These are phyloP conservation scores for Lycodopsis pacificus DNA, from an alignment of 2,797 vertebrate species.

Conservation along the genomic window DNA sequence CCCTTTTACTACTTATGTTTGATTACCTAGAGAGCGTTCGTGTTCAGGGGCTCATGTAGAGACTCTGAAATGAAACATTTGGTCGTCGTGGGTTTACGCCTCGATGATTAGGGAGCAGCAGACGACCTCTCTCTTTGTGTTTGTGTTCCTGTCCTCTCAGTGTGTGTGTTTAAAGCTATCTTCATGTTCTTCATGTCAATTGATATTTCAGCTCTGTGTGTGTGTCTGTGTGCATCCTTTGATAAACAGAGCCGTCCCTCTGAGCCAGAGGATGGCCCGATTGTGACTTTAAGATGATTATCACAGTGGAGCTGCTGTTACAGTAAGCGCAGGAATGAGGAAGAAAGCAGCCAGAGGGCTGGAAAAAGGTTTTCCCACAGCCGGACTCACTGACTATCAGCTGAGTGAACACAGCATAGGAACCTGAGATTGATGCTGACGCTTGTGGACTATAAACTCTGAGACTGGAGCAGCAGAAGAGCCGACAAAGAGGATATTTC, in stretches of 20 bases:
- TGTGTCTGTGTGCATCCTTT: slow-evolving; percentile 55
- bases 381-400: slow-evolving; percentile 52
- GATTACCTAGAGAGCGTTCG: background rate
- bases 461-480: slow-evolving; percentile 6
- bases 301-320: slow-evolving; percentile 46
- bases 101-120: background rate
- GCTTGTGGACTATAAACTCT: slow-evolving; percentile 37
- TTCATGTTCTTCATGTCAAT: slow-evolving; percentile 1
- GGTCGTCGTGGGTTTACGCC: background rate
- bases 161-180: background rate
- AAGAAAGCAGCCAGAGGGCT: slow-evolving; percentile 59
- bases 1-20: slow-evolving; percentile 23
- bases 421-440: slow-evolving; percentile 22
- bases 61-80: slow-evolving; percentile 1
- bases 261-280: slow-evolving; percentile 38
- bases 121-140: slow-evolving; percentile 1
- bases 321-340: slow-evolving; percentile 69
- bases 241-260: slow-evolving; percentile 70
- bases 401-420: slow-evolving; percentile 44
- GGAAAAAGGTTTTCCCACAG: slow-evolving; percentile 65
- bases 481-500: background rate
- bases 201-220: slow-evolving; percentile 21
- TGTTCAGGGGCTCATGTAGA: slow-evolving; percentile 9
- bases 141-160: background rate
- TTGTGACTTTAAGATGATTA: slow-evolving; percentile 68